These are phyloP conservation scores for Ondatra zibethicus DNA, from an alignment of 2,113 vertebrate species.

Conservation along the genomic window DNA sequence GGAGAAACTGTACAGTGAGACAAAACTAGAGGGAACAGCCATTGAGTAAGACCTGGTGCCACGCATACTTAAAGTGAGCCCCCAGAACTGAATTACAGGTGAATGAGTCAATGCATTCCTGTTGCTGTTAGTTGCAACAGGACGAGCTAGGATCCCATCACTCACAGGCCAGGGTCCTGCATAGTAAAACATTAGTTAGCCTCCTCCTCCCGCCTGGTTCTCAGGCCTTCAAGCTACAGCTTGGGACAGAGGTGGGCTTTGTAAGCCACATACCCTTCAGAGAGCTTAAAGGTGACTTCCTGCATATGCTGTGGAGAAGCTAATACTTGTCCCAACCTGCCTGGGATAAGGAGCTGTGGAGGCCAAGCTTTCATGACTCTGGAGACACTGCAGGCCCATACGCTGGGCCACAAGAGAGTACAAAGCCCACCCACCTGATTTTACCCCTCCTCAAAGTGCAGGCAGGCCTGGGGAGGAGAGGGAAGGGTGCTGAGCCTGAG, in stretches of 20 bases:
- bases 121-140: background rate
- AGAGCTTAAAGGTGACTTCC: background rate
- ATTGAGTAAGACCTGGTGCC: background rate
- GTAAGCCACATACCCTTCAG: background rate
- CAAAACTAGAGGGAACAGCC: background rate
- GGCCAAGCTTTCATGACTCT: background rate
- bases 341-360: background rate
- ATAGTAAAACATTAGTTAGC: background rate
- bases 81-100: too few species aligned
- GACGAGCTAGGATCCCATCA: background rate
- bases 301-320: background rate
- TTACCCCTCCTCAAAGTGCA: background rate
- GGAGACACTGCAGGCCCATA: background rate
- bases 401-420: fast-evolving
- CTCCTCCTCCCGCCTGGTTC: background rate
- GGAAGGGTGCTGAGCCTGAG: background rate
- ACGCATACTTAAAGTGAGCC: background rate
- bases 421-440: background rate
- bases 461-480: background rate
- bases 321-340: background rate
- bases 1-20: background rate
- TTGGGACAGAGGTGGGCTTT: background rate
- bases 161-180: background rate
- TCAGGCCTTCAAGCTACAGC: background rate
- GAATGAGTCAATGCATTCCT: background rate